Evolutionary conservation across 2,797 vertebrate species (phyloP).

Genomic region (Pelochelys cantorii): DNA sequence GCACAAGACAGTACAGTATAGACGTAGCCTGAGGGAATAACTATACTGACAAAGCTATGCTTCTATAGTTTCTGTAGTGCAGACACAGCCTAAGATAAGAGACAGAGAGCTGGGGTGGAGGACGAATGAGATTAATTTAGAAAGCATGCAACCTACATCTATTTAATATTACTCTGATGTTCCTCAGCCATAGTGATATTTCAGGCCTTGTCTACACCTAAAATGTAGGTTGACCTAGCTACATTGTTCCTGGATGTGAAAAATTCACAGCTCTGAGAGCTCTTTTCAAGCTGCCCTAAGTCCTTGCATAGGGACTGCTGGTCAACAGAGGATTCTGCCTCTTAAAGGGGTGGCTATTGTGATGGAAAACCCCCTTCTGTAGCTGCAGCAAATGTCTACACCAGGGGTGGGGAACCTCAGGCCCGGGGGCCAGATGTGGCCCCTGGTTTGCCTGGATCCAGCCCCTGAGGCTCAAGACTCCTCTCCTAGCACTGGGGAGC

Average conservation of each 20-base stretch:
- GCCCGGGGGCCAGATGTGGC: no score
- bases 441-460: no score
- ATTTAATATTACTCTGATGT: neutral
- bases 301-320: neutral
- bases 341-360: neutral
- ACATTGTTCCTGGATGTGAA: neutral
- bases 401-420: no score
- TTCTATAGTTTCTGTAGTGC: neutral
- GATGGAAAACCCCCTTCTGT: neutral
- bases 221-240: neutral
- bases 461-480: no score
- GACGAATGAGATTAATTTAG: neutral
- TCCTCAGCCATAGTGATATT: neutral
- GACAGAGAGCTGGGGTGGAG: constrained; percentile 3
- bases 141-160: no score
- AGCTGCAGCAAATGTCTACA: neutral
- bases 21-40: neutral
- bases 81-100: neutral
- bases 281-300: neutral
- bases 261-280: neutral
- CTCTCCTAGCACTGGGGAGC: no score
- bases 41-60: neutral
- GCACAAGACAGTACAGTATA: no score
- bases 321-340: neutral
- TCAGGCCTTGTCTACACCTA: neutral